Evolutionary conservation across 1,140 invertebrate genomes (phyloP).

Genomic region (Trichomalopsis sarcophagae): DNA sequence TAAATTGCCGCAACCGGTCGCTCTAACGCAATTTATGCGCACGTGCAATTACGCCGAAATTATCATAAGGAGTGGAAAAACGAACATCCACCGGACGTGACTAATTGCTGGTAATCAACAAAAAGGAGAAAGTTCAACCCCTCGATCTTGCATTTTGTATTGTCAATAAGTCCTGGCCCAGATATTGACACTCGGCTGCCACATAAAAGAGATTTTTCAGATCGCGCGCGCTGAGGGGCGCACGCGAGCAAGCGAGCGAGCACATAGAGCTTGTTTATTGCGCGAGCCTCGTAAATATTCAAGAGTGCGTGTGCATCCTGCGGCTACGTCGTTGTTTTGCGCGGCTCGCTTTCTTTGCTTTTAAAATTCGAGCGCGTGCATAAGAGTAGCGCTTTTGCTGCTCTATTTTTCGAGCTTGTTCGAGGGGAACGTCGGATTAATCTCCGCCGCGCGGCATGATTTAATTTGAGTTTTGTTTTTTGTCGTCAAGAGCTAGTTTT

Average conservation of each 20-base stretch:
- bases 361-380: background rate
- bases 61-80: background rate
- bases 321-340: constrained; percentile 20
- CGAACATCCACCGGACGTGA: background rate
- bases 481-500: background rate
- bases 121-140: too few species aligned
- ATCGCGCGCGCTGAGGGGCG: background rate
- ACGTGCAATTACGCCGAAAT: background rate
- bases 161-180: constrained; percentile 37
- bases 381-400: background rate
- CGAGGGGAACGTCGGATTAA: background rate
- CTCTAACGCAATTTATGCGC: background rate
- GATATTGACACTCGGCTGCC: constrained; percentile 37
- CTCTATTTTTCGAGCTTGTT: constrained; percentile 16
- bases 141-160: background rate
- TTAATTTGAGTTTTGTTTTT: background rate
- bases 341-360: constrained; percentile 24
- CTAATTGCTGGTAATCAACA: background rate
- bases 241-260: background rate
- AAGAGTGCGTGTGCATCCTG: constrained; percentile 15
- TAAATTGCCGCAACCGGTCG: background rate
- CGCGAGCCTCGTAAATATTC: constrained; percentile 42
- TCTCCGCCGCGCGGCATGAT: background rate
- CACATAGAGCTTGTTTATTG: constrained; percentile 37
- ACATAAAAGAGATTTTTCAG: constrained; percentile 40